Evolutionary conservation across 1,140 invertebrate genomes (phyloP), one percentile per base, ranked within the genome.

Genomic region (Cyphomyrmex costatus): DNA sequence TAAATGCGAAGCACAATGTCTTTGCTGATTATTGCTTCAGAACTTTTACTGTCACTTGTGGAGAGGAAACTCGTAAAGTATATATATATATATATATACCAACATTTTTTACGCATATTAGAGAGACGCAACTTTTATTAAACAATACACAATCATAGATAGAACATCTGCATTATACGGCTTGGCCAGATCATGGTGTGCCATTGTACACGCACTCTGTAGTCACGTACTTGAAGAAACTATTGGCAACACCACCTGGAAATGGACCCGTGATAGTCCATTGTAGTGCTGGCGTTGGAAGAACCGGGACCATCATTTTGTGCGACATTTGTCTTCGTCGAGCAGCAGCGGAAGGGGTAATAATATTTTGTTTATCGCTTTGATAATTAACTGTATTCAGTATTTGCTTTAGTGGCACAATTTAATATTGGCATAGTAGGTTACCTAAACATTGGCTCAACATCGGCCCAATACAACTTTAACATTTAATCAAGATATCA

Each of bases 151-250:
- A 49, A 53, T 46, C 78, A 96, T 98, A 99, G 95, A 97, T 99
- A 14, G 97, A 98, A 90, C 99, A 99, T 93, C 96, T 99, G 80
- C 99, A 99, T 95, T 99, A 99, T 93, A 99, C 99, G 3, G 98
- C 98, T 14, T 99, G 99, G 99, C 99, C 99, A 0, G 99, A 99
- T 94, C 99, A 99, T 92, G 99, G 98, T 0, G 97, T 97, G 1
- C 97, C 97, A 0, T 96, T 97, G 66, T 96, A 97, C 91, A 96
- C 97, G 2, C 95, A 97, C n/a, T 96, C 97, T 1, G 96, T 97
- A 33, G 97, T 97, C 7, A 96, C 96, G 3, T 97, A 97, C 90
- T 93, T 98, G 92, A 96, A 89, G 96, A 97, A 93, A 96, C 95
- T 88, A 86, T 96, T 86, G n/a, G 95, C 96, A 51, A 97, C 96